Base-by-base conservation (phyloP, 2,113 vertebrate species). In the Oncorhynchus kisutch region DNA sequence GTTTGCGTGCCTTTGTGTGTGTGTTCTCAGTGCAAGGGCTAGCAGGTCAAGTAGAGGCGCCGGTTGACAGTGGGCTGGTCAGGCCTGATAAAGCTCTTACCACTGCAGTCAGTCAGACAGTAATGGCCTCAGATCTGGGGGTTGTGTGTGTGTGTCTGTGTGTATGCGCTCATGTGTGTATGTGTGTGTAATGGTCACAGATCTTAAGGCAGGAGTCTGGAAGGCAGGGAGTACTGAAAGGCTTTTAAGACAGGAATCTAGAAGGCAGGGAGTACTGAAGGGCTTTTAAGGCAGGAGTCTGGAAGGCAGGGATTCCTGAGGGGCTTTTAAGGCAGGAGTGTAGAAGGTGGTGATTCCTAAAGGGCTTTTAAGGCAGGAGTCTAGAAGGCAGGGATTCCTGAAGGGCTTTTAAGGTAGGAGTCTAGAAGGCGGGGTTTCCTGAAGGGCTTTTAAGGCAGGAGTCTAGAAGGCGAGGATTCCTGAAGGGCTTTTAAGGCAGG, bases 31-130 rank as follows among this genome's bases (percentile, higher is more conserved):
- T 79, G 85, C 85, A 83, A 89, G 84, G 77, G 81, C 76, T 71
- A 81, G 85, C 77, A 78, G 57, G 20, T 8, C 16, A 31, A n/a
- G 12, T 29, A 27, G 13, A 34, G 29, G 27, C 4, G 4, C 83
- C 84, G 79, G 80, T 83, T 84, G 85, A 54, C 60, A 49, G 81
- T 80, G 78, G 84, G 73, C 83, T 85, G 87, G 81, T 79, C 77
- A 72, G 82, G 85, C 77, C 85, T 81, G 82, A 88, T 89, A 85
- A 86, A 64, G 80, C 82, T 87, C 87, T 87, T 75, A 88, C 79
- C 74, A 72, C 81, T 70, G 65, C 51, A 64, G 60, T 16, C 57
- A 60, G n/a, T 64, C 13, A 16, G 51, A 16, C 3, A 16, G 14
- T 54, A 18, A 45, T 45, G 39, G 39, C 39, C 16, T 13, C 16